A percentile compares a stretch with the other conserved stretches of the same genome.
These are phyloP conservation scores for Bradypus variegatus DNA, from an alignment of 2,797 vertebrate genomes.

Conservation along the genomic window DNA sequence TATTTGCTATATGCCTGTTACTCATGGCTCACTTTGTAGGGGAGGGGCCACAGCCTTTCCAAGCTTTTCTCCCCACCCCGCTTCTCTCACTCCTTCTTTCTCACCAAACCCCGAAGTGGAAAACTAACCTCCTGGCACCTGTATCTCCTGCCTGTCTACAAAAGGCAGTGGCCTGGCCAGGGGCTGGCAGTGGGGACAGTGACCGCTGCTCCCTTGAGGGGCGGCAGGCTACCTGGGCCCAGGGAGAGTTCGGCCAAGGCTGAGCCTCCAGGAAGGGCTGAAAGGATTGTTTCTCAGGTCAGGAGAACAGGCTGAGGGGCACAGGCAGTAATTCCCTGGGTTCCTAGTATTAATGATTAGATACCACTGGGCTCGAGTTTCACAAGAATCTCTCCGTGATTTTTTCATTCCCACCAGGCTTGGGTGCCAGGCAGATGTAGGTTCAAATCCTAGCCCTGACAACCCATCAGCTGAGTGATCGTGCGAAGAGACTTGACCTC, in stretches of 20 bases:
- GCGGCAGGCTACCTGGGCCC: not conserved
- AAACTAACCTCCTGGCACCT: not conserved
- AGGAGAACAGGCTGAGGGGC: not conserved
- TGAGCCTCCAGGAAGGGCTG: not conserved
- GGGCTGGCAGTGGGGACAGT: rapidly evolving
- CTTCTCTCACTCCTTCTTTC: not conserved
- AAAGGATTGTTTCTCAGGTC: not conserved
- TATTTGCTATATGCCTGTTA: not conserved
- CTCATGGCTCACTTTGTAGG: not conserved
- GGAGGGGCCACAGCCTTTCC: not conserved
- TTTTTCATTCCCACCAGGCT: not conserved
- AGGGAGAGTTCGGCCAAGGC: not conserved
- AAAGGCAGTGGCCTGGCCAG: not conserved
- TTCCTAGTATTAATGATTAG: rapidly evolving
- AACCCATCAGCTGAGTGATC: not conserved
- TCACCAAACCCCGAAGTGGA: not conserved
- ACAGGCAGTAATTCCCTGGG: rapidly evolving
- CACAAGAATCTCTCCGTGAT: rapidly evolving
- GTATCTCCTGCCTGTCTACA: not conserved
- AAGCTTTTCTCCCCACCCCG: not conserved
- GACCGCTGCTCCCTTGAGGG: rapidly evolving
- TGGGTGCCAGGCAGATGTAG: not conserved
- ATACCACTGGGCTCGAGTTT: not conserved
- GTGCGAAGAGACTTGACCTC: not conserved
- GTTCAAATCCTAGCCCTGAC: not conserved